phyloP scores from a whole-genome alignment of 2,888 invertebrate species.

The Drepana falcataria region DNA sequence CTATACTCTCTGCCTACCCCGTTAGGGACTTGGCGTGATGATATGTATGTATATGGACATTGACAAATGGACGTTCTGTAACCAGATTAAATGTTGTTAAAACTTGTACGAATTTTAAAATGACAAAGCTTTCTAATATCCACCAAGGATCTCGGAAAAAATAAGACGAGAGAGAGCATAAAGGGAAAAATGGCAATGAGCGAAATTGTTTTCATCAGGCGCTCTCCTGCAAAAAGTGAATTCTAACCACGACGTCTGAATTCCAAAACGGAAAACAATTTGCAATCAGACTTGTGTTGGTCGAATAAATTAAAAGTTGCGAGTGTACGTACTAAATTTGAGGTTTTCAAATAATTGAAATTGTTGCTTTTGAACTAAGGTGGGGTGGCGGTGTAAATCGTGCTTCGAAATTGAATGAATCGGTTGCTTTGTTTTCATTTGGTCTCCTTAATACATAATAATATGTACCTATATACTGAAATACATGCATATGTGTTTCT shows the following conservation, averaged over 20 bases:
- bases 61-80: too few species aligned
- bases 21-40: too few species aligned
- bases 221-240: slow-evolving; percentile 21
- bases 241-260: slow-evolving; percentile 41
- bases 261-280: slow-evolving; percentile 56
- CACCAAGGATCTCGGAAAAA: background rate
- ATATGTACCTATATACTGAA: too few species aligned
- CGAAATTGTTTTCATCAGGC: background rate
- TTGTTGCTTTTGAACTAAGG: slow-evolving; percentile 35
- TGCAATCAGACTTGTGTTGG: slow-evolving; percentile 52
- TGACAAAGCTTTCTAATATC: background rate
- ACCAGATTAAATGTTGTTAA: too few species aligned
- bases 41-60: too few species aligned
- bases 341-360: slow-evolving; percentile 52
- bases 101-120: too few species aligned
- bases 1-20: too few species aligned
- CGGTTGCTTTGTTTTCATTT: background rate
- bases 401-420: slow-evolving; percentile 7
- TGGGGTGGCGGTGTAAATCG: slow-evolving; percentile 8
- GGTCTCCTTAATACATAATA: background rate
- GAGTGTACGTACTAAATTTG: slow-evolving; percentile 40
- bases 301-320: slow-evolving; percentile 60
- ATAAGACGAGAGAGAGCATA: background rate
- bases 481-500: too few species aligned
- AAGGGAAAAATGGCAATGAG: background rate